These are phyloP conservation scores for Tanytarsus gracilentus DNA, from an alignment of 2,888 invertebrate genomes.

Conservation along the genomic window DNA sequence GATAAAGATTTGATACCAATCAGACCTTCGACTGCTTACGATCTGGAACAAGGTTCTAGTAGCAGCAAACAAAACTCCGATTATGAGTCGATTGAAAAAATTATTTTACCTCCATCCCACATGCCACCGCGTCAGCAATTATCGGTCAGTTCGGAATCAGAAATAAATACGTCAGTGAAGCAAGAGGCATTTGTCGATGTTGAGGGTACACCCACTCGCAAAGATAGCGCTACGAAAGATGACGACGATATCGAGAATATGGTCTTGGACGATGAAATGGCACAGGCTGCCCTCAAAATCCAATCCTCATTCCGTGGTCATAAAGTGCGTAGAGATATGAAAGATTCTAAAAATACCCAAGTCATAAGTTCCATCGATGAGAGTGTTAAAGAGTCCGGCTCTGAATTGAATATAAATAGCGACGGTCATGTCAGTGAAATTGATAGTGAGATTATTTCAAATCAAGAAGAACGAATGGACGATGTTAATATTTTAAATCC, in stretches of 20 bases:
- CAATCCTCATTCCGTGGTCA: constrained; percentile 32
- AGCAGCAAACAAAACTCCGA: constrained; percentile 31
- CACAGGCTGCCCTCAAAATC: constrained; percentile 31
- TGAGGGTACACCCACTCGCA: neutral
- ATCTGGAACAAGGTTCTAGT: constrained; percentile 31
- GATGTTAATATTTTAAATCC: neutral
- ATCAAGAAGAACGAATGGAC: neutral
- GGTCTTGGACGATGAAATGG: constrained; percentile 14
- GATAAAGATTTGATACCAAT: neutral
- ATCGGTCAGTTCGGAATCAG: neutral
- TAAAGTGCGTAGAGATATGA: constrained; percentile 29
- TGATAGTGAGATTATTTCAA: neutral
- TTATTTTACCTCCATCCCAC: neutral
- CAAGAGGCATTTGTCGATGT: constrained; percentile 25
- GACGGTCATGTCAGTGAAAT: neutral
- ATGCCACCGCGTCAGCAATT: constrained; percentile 24
- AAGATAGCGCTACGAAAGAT: constrained; percentile 23
- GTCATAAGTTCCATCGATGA: neutral
- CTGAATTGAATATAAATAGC: neutral
- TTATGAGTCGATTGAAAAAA: constrained; percentile 20
- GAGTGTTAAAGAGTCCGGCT: neutral
- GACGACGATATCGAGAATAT: constrained; percentile 4
- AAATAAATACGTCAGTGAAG: constrained; percentile 26
- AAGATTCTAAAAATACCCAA: constrained; percentile 18
- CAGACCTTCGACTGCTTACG: constrained; percentile 29